These are phyloP conservation scores for Cephus spinipes DNA, from an alignment of 2,888 invertebrate species.

Conservation along the genomic window DNA sequence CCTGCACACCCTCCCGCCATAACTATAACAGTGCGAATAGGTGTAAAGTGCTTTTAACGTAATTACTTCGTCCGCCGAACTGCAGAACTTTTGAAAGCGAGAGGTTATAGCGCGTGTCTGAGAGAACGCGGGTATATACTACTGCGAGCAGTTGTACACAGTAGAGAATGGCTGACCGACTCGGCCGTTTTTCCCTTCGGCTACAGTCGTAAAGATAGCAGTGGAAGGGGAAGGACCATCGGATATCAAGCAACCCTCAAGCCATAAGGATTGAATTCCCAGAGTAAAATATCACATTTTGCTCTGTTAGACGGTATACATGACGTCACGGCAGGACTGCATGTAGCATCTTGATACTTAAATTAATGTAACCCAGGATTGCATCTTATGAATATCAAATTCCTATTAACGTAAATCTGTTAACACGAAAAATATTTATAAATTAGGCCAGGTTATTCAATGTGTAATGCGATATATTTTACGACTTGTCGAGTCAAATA, in stretches of 20 bases:
- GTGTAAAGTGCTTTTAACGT: slow-evolving; percentile 57
- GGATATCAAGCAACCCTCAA: not conserved
- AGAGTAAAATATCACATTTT: no score
- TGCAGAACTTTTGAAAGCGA: slow-evolving; percentile 46
- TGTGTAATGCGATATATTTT: not conserved
- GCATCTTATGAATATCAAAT: not conserved
- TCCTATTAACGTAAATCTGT: not conserved
- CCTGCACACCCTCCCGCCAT: not conserved
- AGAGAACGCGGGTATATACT: not conserved
- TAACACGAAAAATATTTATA: not conserved
- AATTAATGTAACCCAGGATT: not conserved
- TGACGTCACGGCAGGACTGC: not conserved
- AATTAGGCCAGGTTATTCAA: not conserved
- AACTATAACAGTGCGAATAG: slow-evolving; percentile 33
- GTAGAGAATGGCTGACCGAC: not conserved
- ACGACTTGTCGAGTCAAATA: not conserved
- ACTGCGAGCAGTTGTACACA: not conserved
- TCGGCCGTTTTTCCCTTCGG: not conserved
- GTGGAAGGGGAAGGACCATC: not conserved
- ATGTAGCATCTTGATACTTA: not conserved
- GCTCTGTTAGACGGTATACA: not conserved
- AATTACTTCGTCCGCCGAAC: slow-evolving; percentile 49
- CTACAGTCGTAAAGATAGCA: not conserved
- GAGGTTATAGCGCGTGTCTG: slow-evolving; percentile 23
- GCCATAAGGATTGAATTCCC: not conserved